Evolutionary conservation across 1,140 invertebrate species (phyloP), one percentile per base, ranked within the genome.

Genomic region (Drosophila asahinai): DNA sequence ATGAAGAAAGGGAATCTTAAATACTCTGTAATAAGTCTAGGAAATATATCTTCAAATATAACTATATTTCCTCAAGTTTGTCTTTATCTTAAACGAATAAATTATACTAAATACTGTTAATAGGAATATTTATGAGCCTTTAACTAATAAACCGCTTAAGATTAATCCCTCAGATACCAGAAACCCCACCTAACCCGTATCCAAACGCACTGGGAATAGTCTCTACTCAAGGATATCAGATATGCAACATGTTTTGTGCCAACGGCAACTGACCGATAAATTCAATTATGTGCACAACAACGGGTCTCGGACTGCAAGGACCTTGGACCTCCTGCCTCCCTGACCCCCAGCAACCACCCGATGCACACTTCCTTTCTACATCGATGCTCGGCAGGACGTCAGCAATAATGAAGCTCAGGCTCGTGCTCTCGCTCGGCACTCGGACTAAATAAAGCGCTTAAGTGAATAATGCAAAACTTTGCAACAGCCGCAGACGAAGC

Each of bases 391-490:
- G 55, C 48, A 75, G 81, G 70, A 83, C 65, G 84, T 87, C 80
- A 83, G 80, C 72, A 80, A 82, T 84, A 84, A 84, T 90, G 86
- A 82, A 90, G 79, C 77, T 47, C 54, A 22, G 54, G 27, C 79
- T 63, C 71, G 52, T 72, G 54, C 71, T 59, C 60, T 71, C 52
- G 61, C 67, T 64, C 77, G 68, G 65, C 84, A 71, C 74, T 81
- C 79, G 68, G 48, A 90, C 81, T 90, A 89, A 90, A 90, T 90
- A 90, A 89, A 90, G 76, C 86, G 86, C 82, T 86, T 90, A 90
- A 90, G 86, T 90, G 86, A 82, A 90, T 90, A 90, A 90, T 86
- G 86, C 86, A 80, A 90, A 89, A 89, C 84, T 89, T 90, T 90
- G 86, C 81, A 81, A 73, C 75, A 73, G 78, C 70, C 65, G 51